These are phyloP conservation scores for Heteromyza rotundicornis DNA, from an alignment of 2,888 invertebrate species.

Conservation along the genomic window DNA sequence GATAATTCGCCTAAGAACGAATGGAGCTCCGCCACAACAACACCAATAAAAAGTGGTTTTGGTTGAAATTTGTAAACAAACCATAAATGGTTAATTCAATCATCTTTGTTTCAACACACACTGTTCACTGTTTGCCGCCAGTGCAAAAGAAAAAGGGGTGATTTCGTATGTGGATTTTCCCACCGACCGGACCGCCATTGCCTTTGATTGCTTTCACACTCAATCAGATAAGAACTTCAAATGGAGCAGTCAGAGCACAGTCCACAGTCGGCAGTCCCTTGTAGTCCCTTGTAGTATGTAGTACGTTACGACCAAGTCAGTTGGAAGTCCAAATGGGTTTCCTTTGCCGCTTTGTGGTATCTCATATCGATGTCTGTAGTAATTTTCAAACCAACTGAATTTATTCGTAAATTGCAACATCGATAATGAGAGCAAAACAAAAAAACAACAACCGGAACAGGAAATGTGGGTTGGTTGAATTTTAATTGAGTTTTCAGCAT, in stretches of 20 bases:
- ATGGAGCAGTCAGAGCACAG: conserved; percentile 26
- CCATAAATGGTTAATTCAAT: conserved; percentile 60
- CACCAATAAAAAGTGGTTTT: no score
- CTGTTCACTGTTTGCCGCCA: conserved; percentile 17
- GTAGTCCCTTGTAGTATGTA: background rate
- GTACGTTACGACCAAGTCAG: background rate
- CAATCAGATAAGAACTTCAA: conserved; percentile 34
- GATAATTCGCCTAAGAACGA: background rate
- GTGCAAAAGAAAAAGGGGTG: no score
- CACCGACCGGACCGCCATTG: background rate
- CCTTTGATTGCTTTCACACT: conserved; percentile 32
- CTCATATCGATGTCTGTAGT: background rate
- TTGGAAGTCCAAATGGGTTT: background rate
- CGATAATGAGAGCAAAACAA: background rate
- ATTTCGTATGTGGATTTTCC: conserved; percentile 1
- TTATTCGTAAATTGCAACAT: background rate
- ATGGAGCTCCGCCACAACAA: background rate
- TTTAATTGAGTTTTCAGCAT: background rate
- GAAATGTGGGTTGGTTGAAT: background rate
- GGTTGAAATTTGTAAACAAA: conserved; percentile 41
- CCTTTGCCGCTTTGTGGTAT: background rate
- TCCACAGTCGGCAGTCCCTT: no score
- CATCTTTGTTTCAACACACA: conserved; percentile 44
- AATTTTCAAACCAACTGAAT: background rate
- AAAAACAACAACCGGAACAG: background rate